Evolutionary conservation across 2,797 vertebrate species (phyloP).

Genomic region (Rhinella marina): DNA sequence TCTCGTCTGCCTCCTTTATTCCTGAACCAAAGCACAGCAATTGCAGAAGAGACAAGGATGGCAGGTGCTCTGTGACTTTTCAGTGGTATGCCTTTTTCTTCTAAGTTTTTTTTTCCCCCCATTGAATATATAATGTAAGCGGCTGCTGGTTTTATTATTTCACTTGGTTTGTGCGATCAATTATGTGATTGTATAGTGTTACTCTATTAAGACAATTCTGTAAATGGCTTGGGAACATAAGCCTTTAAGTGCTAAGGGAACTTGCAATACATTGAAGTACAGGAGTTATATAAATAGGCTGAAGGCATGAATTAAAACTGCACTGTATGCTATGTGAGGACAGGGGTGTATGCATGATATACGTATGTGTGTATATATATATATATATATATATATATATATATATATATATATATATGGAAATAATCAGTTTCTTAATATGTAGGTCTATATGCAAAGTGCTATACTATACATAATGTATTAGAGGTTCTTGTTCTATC

Average conservation of each 20-base stretch:
- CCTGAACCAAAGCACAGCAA: constrained; percentile 36
- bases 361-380: neutral
- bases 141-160: constrained; percentile 37
- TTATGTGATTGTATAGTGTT: constrained; percentile 51
- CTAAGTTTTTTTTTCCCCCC: constrained; percentile 34
- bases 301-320: neutral
- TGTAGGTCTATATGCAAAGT: neutral
- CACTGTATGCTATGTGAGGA: neutral
- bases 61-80: constrained; percentile 50
- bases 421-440: neutral
- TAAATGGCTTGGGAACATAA: constrained; percentile 49
- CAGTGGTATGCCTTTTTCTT: constrained; percentile 54
- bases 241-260: constrained; percentile 49
- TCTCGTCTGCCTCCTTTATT: constrained; percentile 55
- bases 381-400: constrained; percentile 14
- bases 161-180: constrained; percentile 29
- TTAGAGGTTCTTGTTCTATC: constrained; percentile 2
- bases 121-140: constrained; percentile 46
- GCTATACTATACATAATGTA: constrained; percentile 44
- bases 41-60: constrained; percentile 52
- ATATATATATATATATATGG: neutral
- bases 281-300: neutral
- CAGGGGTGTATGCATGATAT: neutral
- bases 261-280: constrained; percentile 23
- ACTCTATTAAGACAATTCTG: constrained; percentile 57